Evolutionary conservation across 2,888 invertebrate species (phyloP).

Genomic region (Steinernema scapterisci): DNA sequence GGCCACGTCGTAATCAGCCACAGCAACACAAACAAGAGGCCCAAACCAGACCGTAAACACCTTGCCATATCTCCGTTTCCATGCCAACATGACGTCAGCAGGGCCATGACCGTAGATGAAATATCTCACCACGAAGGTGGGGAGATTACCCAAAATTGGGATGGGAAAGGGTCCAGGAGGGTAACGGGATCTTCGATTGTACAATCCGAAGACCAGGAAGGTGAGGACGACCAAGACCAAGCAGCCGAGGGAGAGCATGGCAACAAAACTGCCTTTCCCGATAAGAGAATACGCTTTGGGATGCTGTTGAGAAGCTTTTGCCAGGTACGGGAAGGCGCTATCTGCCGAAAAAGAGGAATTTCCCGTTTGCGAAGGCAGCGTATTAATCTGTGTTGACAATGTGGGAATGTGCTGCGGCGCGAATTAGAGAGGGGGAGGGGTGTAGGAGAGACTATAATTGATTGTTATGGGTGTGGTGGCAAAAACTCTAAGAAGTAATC

Average conservation of each 20-base stretch:
- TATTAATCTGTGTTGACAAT: no score
- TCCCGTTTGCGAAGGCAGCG: no score
- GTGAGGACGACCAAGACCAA: background rate
- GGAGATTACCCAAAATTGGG: background rate
- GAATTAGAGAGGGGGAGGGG: no score
- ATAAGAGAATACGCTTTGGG: no score
- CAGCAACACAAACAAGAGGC: background rate
- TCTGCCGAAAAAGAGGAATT: no score
- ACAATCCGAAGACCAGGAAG: background rate
- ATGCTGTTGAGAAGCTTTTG: no score
- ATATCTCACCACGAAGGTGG: background rate
- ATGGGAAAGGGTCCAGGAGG: constrained; percentile 19
- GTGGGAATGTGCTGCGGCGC: no score
- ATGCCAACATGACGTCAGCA: background rate
- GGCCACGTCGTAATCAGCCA: constrained; percentile 20
- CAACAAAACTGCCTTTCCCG: no score
- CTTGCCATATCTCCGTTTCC: background rate
- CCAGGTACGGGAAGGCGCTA: no score
- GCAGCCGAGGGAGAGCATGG: background rate
- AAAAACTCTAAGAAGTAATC: no score
- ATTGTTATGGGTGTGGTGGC: no score
- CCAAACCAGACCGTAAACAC: constrained; percentile 23
- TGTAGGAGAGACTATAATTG: no score
- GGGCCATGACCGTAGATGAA: background rate
- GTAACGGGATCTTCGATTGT: background rate